Percentiles rank a stretch among this genome's conserved stretches.
phyloP scores from a whole-genome alignment of 2,888 invertebrate genomes.

The Tanytarsus gracilentus region DNA sequence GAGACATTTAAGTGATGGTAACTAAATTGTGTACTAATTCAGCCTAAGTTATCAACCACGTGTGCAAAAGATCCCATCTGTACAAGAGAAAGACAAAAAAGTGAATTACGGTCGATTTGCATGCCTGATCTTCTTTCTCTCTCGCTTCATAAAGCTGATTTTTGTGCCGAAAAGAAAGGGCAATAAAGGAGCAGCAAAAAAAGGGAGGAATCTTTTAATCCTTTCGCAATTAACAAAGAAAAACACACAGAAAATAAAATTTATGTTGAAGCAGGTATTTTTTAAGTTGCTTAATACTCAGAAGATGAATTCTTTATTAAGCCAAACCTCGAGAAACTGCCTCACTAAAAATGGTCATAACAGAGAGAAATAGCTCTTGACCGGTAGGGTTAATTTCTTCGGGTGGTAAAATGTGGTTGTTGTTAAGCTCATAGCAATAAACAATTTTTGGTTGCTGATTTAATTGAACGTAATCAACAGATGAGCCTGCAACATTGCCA shows the following conservation, averaged over 20 bases:
- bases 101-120: no score
- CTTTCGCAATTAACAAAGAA: constrained; percentile 17
- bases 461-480: constrained; percentile 35
- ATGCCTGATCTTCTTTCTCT: no score
- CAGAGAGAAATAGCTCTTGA: neutral
- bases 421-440: constrained; percentile 1
- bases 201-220: no score
- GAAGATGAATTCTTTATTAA: neutral
- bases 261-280: constrained; percentile 1
- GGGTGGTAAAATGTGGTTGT: neutral
- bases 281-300: neutral
- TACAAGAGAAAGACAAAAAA: no score
- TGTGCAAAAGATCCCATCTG: no score
- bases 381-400: neutral
- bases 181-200: no score
- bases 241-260: constrained; percentile 15
- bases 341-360: neutral
- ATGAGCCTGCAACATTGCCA: neutral
- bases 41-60: no score
- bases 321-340: neutral
- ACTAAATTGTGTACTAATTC: no score
- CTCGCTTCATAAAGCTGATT: neutral
- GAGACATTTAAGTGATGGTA: no score
- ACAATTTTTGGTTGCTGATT: constrained; percentile 43
- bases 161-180: neutral